Conservation (phyloP, 2,113 vertebrate genomes). For the Aix galericulata region DNA sequence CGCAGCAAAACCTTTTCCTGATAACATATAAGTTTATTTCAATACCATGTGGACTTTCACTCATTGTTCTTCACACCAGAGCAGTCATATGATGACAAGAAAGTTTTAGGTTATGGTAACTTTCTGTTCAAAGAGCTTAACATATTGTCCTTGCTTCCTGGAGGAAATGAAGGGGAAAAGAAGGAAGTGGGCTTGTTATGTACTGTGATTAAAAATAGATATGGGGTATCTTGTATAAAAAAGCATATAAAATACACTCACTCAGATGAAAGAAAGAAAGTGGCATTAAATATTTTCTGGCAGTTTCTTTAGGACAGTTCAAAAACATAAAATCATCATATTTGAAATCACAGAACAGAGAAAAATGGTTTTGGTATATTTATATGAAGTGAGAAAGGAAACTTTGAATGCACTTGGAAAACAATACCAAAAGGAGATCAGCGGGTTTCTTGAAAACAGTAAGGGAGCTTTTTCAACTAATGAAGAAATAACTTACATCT, state of each 20-base stretch:
- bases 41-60: neutral
- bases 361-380: neutral
- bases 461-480: neutral
- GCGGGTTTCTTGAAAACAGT: neutral
- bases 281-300: neutral
- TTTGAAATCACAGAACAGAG: neutral
- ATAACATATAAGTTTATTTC: neutral
- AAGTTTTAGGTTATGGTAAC: neutral
- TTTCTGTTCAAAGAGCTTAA: neutral
- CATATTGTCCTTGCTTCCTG: neutral
- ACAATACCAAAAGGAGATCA: neutral
- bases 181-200: neutral
- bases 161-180: neutral
- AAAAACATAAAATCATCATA: neutral
- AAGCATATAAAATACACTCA: neutral
- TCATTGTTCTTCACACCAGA: neutral
- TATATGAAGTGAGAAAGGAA: neutral
- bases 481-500: neutral
- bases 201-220: neutral
- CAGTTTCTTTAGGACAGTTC: neutral
- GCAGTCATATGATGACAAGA: accelerated
- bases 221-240: neutral
- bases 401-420: neutral
- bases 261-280: neutral
- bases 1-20: neutral